These are phyloP conservation scores for Eupithecia dodoneata DNA, from an alignment of 2,888 invertebrate genomes.

Conservation along the genomic window DNA sequence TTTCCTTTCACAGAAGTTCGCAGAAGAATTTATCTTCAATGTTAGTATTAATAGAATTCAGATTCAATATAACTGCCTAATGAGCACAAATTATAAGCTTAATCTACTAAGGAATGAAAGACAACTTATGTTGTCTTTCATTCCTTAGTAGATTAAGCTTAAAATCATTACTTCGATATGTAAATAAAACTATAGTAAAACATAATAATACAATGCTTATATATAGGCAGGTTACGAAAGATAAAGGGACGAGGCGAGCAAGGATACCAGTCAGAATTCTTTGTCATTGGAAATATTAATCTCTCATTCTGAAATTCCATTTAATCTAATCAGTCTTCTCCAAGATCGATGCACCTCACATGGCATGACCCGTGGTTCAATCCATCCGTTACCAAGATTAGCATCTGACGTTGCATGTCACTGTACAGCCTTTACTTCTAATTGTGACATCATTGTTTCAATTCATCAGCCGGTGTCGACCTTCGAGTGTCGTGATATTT, in stretches of 20 bases:
- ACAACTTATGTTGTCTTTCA: no score
- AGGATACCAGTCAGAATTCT: neutral
- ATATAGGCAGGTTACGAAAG: neutral
- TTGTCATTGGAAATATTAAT: neutral
- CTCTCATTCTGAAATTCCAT: neutral
- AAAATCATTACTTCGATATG: no score
- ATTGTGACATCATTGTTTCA: slow-evolving; percentile 80
- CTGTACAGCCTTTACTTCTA: slow-evolving; percentile 59
- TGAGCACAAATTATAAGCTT: neutral
- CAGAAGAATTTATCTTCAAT: no score
- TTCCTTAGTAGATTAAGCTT: no score
- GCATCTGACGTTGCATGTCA: slow-evolving; percentile 50
- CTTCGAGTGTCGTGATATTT: slow-evolving; percentile 57
- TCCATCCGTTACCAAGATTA: slow-evolving; percentile 36
- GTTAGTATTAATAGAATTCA: no score
- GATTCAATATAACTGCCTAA: no score
- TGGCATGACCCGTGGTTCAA: slow-evolving; percentile 39
- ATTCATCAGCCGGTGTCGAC: slow-evolving; percentile 70
- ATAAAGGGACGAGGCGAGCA: neutral
- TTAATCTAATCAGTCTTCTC: slow-evolving; percentile 12
- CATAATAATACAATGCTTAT: neutral
- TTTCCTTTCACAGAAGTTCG: neutral
- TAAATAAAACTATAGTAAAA: no score
- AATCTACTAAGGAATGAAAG: neutral
- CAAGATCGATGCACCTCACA: slow-evolving; percentile 36